Evolutionary conservation across 2,113 vertebrate genomes (phyloP).

Genomic region (Channa argus): DNA sequence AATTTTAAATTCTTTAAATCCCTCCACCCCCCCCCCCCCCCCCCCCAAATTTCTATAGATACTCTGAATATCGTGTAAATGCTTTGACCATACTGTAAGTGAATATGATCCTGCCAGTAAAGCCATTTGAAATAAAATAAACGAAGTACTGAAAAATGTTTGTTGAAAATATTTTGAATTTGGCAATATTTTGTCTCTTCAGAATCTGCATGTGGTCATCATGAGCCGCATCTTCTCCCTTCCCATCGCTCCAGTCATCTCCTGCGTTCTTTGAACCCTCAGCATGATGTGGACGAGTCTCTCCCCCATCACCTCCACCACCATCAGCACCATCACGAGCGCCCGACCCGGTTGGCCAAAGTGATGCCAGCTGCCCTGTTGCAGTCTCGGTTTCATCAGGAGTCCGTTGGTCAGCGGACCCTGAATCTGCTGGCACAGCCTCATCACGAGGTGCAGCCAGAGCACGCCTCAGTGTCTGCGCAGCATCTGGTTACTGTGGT

Average conservation of each 20-base stretch:
- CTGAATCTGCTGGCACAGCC: conserved; percentile 37
- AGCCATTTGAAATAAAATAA: too few relatives aligned
- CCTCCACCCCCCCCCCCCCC: too few relatives aligned
- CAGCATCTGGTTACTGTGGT: conserved; percentile 73
- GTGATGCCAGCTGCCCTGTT: not conserved
- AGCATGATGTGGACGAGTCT: not conserved
- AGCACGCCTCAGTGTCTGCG: conserved; percentile 41
- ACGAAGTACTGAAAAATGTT: too few relatives aligned
- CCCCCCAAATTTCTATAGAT: too few relatives aligned
- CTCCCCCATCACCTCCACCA: not conserved
- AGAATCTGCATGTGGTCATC: conserved; percentile 58
- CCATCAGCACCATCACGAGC: conserved; percentile 1
- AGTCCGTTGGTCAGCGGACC: not conserved
- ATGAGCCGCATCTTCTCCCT: conserved; percentile 26
- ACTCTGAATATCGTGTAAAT: too few relatives aligned
- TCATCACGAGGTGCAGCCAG: conserved; percentile 21
- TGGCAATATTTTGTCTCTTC: conserved; percentile 3
- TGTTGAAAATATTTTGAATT: not conserved
- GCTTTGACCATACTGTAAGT: too few relatives aligned
- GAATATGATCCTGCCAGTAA: too few relatives aligned
- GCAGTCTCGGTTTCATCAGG: conserved; percentile 27
- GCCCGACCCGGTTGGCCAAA: not conserved
- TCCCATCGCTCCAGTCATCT: conserved; percentile 31
- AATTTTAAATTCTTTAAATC: too few relatives aligned
- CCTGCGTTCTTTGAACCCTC: not conserved